A percentile compares a stretch with the other conserved stretches of the same genome.
Evolutionary conservation across 2,113 vertebrate species (phyloP).

Genomic region (Pseudonaja textilis): DNA sequence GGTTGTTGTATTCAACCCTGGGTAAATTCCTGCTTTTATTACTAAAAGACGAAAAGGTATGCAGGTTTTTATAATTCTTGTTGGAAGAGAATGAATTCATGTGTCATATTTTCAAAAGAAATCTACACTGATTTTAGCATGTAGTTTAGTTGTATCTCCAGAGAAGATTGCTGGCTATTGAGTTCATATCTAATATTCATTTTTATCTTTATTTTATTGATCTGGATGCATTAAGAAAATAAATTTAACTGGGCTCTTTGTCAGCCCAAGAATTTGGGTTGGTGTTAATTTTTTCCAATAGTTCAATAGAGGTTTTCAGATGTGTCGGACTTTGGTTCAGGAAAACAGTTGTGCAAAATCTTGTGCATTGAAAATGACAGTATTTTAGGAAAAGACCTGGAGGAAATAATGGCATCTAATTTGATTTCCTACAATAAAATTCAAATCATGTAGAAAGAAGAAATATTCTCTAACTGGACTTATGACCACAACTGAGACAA

Average conservation of each 20-base stretch:
- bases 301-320: not conserved
- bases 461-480: not conserved
- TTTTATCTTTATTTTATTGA: not conserved
- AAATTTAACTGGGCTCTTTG: not conserved
- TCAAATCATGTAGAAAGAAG: not conserved
- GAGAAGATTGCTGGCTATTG: not conserved
- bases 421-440: not conserved
- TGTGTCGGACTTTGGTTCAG: not conserved
- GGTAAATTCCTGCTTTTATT: not conserved
- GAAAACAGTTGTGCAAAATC: not conserved
- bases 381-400: not conserved
- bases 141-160: not conserved
- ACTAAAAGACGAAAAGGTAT: not conserved
- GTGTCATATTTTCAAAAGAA: not conserved
- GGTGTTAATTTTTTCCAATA: not conserved
- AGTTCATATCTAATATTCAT: not conserved
- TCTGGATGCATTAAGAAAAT: not conserved
- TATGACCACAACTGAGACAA: no score
- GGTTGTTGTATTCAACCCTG: not conserved
- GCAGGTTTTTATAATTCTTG: not conserved
- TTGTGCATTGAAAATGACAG: not conserved
- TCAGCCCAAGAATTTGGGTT: not conserved
- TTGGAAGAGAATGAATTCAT: not conserved
- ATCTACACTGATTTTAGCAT: not conserved
- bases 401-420: not conserved